These are phyloP conservation scores for Ceuthmochares aereus DNA, from an alignment of 2,113 vertebrate species.

Conservation along the genomic window DNA sequence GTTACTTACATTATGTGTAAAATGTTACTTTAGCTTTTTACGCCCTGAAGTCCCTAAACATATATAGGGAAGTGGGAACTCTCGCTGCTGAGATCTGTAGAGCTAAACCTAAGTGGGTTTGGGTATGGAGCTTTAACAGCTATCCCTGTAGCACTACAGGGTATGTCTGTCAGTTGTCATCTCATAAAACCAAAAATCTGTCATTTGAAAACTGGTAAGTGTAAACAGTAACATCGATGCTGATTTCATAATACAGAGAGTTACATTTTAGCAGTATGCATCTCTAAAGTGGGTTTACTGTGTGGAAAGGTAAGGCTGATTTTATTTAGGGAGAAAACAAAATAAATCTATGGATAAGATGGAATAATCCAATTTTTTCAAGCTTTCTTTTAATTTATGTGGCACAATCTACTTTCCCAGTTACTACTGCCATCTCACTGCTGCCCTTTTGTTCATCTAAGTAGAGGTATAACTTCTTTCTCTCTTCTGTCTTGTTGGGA, in stretches of 20 bases:
- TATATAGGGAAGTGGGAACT: background rate
- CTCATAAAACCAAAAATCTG: background rate
- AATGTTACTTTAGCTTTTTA: background rate
- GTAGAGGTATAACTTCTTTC: background rate
- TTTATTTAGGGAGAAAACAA: background rate
- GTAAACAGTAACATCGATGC: background rate
- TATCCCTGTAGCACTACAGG: background rate
- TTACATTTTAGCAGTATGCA: background rate
- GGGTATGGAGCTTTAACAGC: background rate
- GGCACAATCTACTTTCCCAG: background rate
- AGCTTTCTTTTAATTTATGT: background rate
- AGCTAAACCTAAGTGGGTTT: rapidly evolving
- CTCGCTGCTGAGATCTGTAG: background rate
- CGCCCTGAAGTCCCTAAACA: background rate
- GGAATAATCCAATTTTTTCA: background rate
- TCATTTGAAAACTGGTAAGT: background rate
- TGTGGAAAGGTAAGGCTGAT: background rate
- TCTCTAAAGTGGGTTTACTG: background rate
- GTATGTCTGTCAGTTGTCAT: background rate
- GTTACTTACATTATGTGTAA: background rate
- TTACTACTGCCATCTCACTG: background rate
- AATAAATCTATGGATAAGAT: background rate
- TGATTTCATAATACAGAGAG: background rate
- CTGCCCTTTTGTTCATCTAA: background rate
- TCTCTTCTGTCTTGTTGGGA: background rate